Evolutionary conservation across 2,888 invertebrate species (phyloP).

Genomic region (Heteromyza rotundicornis): DNA sequence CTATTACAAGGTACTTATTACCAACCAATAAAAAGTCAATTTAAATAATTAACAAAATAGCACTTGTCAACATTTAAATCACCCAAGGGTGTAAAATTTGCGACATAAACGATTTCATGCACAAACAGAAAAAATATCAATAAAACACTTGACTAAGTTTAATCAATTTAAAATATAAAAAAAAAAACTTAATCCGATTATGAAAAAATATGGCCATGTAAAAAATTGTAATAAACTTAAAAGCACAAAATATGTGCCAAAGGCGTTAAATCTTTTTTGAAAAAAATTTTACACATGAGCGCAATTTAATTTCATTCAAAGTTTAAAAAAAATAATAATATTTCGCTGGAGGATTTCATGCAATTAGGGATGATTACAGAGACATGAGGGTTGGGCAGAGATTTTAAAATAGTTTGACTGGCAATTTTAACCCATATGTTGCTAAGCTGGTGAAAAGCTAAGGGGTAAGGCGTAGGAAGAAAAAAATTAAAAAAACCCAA

Average conservation of each 20-base stretch:
- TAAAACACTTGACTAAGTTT: no score
- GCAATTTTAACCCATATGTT: conserved; percentile 30
- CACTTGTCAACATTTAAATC: conserved; percentile 49
- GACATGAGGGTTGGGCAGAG: not conserved
- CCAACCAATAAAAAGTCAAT: no score
- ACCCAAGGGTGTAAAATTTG: conserved; percentile 25
- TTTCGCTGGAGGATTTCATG: no score
- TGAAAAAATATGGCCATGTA: conserved; percentile 21
- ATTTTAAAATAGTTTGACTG: not conserved
- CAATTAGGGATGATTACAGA: not conserved
- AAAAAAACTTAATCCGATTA: conserved; percentile 46
- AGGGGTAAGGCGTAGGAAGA: conserved; percentile 1
- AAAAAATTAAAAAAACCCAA: not conserved
- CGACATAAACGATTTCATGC: not conserved
- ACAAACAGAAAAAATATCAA: not conserved
- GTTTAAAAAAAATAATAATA: no score
- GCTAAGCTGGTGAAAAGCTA: conserved; percentile 43
- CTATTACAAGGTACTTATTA: no score
- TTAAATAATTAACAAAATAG: no score
- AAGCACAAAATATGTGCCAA: conserved; percentile 32
- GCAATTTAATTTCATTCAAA: conserved; percentile 35
- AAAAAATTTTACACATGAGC: conserved; percentile 47
- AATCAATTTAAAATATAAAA: conserved; percentile 1
- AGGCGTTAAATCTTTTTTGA: conserved; percentile 26
- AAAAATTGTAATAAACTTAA: conserved; percentile 12